phyloP scores from a whole-genome alignment of 2,888 invertebrate genomes.

The Prosopocoilus inquinatus region DNA sequence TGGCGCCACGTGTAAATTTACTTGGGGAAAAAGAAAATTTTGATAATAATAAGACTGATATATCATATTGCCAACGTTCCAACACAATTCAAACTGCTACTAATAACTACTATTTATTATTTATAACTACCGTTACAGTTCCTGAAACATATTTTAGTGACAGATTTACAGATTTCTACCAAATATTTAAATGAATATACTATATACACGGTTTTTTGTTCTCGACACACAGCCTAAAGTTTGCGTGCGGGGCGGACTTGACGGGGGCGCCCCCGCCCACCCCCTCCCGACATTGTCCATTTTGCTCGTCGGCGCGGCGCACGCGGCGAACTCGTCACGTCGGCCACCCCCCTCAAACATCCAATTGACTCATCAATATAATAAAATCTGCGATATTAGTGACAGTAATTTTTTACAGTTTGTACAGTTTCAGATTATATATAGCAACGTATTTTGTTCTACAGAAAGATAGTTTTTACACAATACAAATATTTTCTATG shows the following conservation, averaged over 20 bases:
- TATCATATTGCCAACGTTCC: conserved; percentile 51
- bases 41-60: conserved; percentile 48
- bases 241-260: not conserved
- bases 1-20: conserved; percentile 15
- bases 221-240: conserved; percentile 8
- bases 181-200: conserved; percentile 40
- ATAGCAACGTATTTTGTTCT: conserved; percentile 35
- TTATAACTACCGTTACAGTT: conserved; percentile 41
- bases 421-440: conserved; percentile 50
- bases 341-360: not conserved
- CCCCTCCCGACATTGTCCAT: not conserved
- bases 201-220: conserved; percentile 47
- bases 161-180: conserved; percentile 52
- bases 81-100: conserved; percentile 37
- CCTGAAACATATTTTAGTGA: conserved; percentile 47
- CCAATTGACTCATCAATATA: conserved; percentile 18
- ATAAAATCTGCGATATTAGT: conserved; percentile 46
- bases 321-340: conserved; percentile 1
- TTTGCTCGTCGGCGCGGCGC: not conserved
- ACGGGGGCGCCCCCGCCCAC: not conserved
- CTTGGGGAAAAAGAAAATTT: conserved; percentile 13
- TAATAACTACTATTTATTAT: conserved; percentile 33
- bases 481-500: conserved; percentile 25
- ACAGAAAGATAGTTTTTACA: conserved; percentile 27
- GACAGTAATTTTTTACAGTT: conserved; percentile 45